phyloP scores from a whole-genome alignment of 2,113 vertebrate genomes.

The Nothoprocta pentlandii region DNA sequence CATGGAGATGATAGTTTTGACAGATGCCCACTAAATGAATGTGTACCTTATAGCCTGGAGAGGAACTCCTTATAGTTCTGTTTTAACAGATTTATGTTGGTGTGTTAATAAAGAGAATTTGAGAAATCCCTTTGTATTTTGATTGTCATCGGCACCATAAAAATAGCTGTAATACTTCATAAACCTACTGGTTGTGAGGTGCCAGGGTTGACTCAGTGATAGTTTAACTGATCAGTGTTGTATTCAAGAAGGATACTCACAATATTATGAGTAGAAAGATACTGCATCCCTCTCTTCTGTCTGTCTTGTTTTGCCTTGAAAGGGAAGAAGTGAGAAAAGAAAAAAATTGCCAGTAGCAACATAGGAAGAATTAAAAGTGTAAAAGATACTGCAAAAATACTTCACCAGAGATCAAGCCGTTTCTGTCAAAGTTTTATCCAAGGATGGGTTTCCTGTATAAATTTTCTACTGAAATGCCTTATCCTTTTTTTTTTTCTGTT shows the following conservation, averaged over 20 bases:
- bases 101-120: background rate
- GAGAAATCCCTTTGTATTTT: background rate
- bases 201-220: slow-evolving; percentile 15
- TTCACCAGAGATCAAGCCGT: background rate
- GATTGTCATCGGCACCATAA: background rate
- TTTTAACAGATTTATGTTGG: background rate
- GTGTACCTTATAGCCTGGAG: background rate
- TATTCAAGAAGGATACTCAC: background rate
- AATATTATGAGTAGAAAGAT: background rate
- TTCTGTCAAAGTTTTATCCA: background rate
- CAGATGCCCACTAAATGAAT: background rate
- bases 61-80: background rate
- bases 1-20: background rate
- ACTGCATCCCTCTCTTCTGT: background rate
- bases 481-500: background rate
- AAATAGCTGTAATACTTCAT: background rate
- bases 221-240: slow-evolving; percentile 15
- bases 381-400: background rate
- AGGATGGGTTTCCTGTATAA: background rate
- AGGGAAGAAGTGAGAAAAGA: background rate
- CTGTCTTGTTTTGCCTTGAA: slow-evolving; percentile 18
- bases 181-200: background rate
- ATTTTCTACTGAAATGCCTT: background rate
- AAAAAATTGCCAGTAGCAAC: background rate
- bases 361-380: background rate